Evolutionary conservation across 2,113 vertebrate species (phyloP).

Genomic region (Ciconia stormi): DNA sequence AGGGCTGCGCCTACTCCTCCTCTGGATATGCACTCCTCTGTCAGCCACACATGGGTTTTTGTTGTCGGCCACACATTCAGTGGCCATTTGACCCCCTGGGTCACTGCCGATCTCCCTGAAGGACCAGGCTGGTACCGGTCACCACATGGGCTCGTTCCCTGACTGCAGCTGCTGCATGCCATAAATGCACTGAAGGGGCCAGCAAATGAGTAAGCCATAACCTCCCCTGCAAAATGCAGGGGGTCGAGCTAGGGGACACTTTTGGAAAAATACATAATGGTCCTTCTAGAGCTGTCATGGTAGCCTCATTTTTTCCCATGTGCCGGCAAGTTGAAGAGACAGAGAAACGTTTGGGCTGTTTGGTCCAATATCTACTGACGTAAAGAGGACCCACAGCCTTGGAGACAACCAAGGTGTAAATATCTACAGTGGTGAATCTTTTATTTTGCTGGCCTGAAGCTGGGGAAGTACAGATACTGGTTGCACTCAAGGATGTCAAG

Average conservation of each 20-base stretch:
- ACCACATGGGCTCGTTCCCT: neutral
- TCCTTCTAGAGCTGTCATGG: neutral
- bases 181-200: neutral
- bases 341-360: neutral
- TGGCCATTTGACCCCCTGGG: accelerated
- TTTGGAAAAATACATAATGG: neutral
- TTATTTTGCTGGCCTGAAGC: neutral
- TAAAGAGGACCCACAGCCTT: neutral
- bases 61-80: accelerated
- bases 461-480: neutral
- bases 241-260: neutral
- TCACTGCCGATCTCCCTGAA: neutral
- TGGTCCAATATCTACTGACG: neutral
- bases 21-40: neutral
- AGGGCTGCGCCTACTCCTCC: neutral
- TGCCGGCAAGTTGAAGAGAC: neutral
- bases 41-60: neutral
- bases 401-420: neutral
- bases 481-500: neutral
- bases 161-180: neutral
- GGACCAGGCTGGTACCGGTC: neutral
- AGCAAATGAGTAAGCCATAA: neutral
- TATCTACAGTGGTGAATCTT: neutral
- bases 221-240: neutral
- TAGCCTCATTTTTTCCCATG: neutral